Conservation (phyloP, 2,113 vertebrate genomes). For the Oplegnathus fasciatus region DNA sequence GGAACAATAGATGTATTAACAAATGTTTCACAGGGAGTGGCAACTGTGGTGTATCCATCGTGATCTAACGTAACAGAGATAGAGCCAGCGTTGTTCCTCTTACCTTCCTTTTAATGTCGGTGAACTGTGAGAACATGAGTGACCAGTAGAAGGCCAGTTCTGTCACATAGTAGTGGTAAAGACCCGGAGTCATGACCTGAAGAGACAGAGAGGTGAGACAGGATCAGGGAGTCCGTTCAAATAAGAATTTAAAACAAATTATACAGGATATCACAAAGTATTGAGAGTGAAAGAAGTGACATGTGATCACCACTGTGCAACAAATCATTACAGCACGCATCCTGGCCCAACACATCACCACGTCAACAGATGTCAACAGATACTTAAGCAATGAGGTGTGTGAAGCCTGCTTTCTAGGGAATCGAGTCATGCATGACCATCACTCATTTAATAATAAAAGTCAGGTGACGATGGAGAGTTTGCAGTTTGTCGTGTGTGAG, state of each 20-base stretch:
- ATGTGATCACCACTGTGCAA: not conserved
- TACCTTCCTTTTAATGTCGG: constrained; percentile 98
- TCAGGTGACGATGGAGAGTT: no score
- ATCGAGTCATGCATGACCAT: not conserved
- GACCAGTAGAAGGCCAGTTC: constrained; percentile 98
- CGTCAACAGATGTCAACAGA: not conserved
- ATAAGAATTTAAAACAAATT: not conserved
- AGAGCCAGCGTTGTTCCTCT: constrained; percentile 62
- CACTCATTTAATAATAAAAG: not conserved
- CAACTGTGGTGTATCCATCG: not conserved
- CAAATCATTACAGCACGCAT: not conserved
- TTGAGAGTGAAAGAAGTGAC: not conserved
- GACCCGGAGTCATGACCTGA: constrained; percentile 89
- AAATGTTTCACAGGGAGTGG: constrained; percentile 30
- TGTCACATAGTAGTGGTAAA: constrained; percentile 93
- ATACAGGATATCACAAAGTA: not conserved
- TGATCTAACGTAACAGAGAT: not conserved
- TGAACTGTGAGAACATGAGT: constrained; percentile 99
- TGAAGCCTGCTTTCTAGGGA: not conserved
- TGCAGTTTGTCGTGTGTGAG: not conserved
- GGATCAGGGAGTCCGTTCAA: not conserved
- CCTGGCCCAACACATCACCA: not conserved
- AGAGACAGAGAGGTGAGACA: constrained; percentile 30
- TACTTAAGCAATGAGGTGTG: not conserved
- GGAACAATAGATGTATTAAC: constrained; percentile 50